phyloP scores from a whole-genome alignment of 1,140 invertebrate species.

The Meloidogyne exigua region DNA sequence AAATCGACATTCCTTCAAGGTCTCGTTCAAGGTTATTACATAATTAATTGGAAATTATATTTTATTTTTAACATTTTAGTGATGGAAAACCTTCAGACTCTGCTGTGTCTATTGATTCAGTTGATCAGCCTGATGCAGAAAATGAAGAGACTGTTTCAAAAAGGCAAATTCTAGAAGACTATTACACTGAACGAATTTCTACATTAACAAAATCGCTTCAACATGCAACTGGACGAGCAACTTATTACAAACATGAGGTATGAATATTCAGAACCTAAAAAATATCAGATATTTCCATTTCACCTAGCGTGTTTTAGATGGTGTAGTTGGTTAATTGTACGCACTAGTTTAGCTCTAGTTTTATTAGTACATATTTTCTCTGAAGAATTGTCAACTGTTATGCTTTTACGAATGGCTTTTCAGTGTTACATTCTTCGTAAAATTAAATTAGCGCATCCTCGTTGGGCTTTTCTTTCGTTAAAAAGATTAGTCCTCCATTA shows the following conservation, averaged over 20 bases:
- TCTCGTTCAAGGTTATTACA: slow-evolving; percentile 13
- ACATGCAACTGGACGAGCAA: slow-evolving; percentile 43
- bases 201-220: slow-evolving; percentile 32
- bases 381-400: slow-evolving; percentile 29
- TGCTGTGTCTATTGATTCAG: slow-evolving; percentile 5
- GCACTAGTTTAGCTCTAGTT: too few species aligned
- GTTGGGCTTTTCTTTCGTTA: neutral
- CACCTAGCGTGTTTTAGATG: neutral
- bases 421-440: slow-evolving; percentile 29
- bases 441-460: slow-evolving; percentile 1
- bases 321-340: slow-evolving; percentile 10
- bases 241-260: slow-evolving; percentile 49
- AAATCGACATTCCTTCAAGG: neutral
- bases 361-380: neutral
- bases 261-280: too few species aligned
- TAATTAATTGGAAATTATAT: slow-evolving; percentile 14
- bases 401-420: neutral
- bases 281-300: neutral
- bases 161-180: slow-evolving; percentile 30
- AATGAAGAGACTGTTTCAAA: slow-evolving; percentile 14
- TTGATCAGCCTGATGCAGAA: neutral
- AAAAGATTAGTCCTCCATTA: slow-evolving; percentile 16
- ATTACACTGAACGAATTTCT: slow-evolving; percentile 41
- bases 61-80: slow-evolving; percentile 4
- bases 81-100: slow-evolving; percentile 16